Percentiles rank a stretch among this genome's conserved stretches.
Evolutionary conservation across 2,888 invertebrate species (phyloP).

Genomic region (Geophilus truncorum): DNA sequence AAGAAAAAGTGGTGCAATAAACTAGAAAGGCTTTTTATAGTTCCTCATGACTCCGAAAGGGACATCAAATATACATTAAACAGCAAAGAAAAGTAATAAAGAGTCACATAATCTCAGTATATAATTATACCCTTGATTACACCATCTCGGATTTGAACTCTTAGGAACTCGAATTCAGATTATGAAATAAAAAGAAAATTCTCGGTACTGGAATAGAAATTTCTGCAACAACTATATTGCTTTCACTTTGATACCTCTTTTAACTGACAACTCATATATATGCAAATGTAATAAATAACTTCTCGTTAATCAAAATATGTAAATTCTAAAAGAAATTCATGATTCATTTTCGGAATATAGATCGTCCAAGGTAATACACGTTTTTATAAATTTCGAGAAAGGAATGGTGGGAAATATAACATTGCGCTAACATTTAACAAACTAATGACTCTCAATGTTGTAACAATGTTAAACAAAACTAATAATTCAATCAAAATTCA

Average conservation of each 20-base stretch:
- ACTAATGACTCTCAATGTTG: too few relatives aligned
- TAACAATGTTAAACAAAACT: too few relatives aligned
- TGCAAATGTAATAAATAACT: too few relatives aligned
- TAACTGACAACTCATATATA: neutral
- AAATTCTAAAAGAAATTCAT: too few relatives aligned
- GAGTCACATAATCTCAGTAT: neutral
- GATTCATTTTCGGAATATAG: too few relatives aligned
- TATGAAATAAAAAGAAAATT: neutral
- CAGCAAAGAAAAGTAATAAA: neutral
- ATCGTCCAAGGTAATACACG: too few relatives aligned
- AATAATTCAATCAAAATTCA: too few relatives aligned
- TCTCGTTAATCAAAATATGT: too few relatives aligned
- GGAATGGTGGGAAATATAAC: too few relatives aligned
- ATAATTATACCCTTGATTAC: neutral
- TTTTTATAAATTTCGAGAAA: too few relatives aligned
- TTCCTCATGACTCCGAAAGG: neutral
- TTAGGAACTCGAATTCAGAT: neutral
- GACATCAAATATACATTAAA: neutral
- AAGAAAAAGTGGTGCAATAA: neutral
- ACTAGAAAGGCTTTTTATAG: neutral
- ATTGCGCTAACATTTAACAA: too few relatives aligned
- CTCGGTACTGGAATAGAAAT: neutral
- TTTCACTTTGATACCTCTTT: too few relatives aligned
- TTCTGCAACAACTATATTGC: neutral
- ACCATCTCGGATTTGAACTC: neutral